Evolutionary conservation across 2,888 invertebrate genomes (phyloP).

Genomic region (Lymantria dispar): DNA sequence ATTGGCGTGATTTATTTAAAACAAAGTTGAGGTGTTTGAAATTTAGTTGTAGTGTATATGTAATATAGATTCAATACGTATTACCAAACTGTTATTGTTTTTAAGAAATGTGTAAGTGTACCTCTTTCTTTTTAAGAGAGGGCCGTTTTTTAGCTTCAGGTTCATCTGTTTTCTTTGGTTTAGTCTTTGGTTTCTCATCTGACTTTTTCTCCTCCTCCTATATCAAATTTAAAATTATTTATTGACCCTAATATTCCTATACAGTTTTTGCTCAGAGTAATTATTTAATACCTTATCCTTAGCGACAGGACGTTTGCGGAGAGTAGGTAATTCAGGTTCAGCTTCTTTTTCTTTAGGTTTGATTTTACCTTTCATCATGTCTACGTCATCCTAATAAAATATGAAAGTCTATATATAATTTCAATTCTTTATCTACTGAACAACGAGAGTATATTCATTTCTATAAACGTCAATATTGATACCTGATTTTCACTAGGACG

Average conservation of each 20-base stretch:
- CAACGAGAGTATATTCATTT: not conserved
- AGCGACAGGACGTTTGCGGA: constrained; percentile 66
- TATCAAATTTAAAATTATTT: constrained; percentile 18
- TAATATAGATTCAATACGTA: constrained; percentile 18
- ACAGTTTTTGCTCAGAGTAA: not conserved
- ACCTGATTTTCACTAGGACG: constrained; percentile 69
- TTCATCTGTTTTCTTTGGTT: constrained; percentile 65
- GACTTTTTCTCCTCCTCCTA: constrained; percentile 74
- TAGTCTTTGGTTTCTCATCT: constrained; percentile 73
- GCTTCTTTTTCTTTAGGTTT: constrained; percentile 72
- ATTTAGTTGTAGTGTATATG: constrained; percentile 36
- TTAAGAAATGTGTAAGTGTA: constrained; percentile 36
- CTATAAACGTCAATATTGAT: constrained; percentile 19
- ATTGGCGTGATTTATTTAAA: constrained; percentile 24
- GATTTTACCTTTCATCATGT: constrained; percentile 74
- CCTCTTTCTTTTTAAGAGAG: constrained; percentile 75
- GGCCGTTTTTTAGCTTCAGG: constrained; percentile 68
- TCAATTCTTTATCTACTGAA: not conserved
- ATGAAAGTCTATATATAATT: constrained; percentile 2
- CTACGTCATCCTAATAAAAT: constrained; percentile 65
- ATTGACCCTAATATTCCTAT: not conserved
- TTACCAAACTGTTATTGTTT: constrained; percentile 38
- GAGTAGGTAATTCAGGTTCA: constrained; percentile 67
- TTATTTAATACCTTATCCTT: constrained; percentile 67
- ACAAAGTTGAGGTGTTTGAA: constrained; percentile 24